phyloP scores from a whole-genome alignment of 2,113 vertebrate genomes.

The Neolamprologus sp. region DNA sequence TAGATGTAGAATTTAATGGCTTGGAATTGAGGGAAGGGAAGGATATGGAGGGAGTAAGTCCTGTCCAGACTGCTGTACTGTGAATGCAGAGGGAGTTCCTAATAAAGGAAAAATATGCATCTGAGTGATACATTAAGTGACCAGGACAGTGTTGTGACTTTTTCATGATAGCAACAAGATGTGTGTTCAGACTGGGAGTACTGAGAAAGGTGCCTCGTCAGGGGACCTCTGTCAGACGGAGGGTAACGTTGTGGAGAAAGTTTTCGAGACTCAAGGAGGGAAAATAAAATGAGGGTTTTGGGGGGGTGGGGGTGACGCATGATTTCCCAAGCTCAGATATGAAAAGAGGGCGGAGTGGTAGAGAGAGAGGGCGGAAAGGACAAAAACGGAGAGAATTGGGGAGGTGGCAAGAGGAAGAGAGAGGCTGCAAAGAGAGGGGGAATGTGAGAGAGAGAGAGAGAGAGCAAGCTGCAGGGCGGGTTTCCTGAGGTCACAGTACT shows the following conservation, averaged over 20 bases:
- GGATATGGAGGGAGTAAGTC: background rate
- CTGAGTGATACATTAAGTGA: slow-evolving; percentile 7
- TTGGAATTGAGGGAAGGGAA: background rate
- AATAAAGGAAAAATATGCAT: slow-evolving; percentile 46
- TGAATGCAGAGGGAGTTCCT: background rate
- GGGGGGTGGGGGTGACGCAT: background rate
- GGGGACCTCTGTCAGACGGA: background rate
- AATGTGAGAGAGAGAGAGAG: slow-evolving; percentile 2
- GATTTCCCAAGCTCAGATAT: slow-evolving; percentile 43
- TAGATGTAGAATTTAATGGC: background rate
- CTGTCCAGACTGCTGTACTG: background rate
- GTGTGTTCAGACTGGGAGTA: background rate
- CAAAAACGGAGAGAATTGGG: background rate
- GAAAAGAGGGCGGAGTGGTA: slow-evolving; percentile 19
- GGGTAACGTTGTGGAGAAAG: background rate
- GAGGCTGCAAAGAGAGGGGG: background rate
- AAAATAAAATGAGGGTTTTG: slow-evolving; percentile 5
- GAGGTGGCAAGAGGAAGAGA: slow-evolving; percentile 7
- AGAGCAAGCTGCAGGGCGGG: slow-evolving; percentile 41
- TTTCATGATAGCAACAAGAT: slow-evolving; percentile 15
- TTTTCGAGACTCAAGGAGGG: background rate
- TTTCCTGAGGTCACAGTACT: slow-evolving; percentile 72
- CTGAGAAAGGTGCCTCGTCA: slow-evolving; percentile 1
- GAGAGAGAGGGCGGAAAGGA: background rate
- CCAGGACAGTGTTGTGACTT: slow-evolving; percentile 12